Conservation (phyloP, 2,888 invertebrate genomes). For the Drosophila neonasuta region DNA sequence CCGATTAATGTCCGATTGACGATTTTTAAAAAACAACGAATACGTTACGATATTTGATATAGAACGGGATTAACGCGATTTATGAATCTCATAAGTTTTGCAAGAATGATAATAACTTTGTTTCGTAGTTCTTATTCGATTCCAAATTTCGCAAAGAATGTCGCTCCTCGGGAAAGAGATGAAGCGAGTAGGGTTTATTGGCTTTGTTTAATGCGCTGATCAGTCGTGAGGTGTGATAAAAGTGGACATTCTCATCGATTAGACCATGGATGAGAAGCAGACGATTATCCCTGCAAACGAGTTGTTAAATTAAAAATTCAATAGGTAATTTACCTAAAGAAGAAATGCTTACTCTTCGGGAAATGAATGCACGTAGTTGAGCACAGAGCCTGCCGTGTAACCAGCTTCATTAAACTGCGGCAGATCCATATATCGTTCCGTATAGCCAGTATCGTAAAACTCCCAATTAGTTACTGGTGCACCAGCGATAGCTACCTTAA, state of each 20-base stretch:
- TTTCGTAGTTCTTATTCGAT: slow-evolving; percentile 98
- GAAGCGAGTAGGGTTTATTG: slow-evolving; percentile 97
- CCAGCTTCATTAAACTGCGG: slow-evolving; percentile 89
- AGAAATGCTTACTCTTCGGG: slow-evolving; percentile 89
- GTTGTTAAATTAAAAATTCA: neutral
- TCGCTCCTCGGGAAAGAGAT: slow-evolving; percentile 98
- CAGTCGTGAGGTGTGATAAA: slow-evolving; percentile 96
- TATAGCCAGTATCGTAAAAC: slow-evolving; percentile 99
- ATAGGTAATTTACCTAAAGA: neutral
- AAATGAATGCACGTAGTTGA: slow-evolving; percentile 92
- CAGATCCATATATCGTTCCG: slow-evolving; percentile 97
- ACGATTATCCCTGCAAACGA: slow-evolving; percentile 88
- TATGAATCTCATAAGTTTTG: slow-evolving; percentile 87
- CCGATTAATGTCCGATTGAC: slow-evolving; percentile 19
- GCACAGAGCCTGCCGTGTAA: slow-evolving; percentile 92
- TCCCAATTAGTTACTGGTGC: slow-evolving; percentile 99
- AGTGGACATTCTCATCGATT: slow-evolving; percentile 99
- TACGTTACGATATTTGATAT: slow-evolving; percentile 31
- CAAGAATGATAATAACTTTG: slow-evolving; percentile 94
- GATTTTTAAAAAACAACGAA: slow-evolving; percentile 35
- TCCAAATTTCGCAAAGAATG: slow-evolving; percentile 97
- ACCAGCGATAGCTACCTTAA: slow-evolving; percentile 97
- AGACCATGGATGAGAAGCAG: slow-evolving; percentile 97
- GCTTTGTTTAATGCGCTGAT: slow-evolving; percentile 94
- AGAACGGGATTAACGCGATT: slow-evolving; percentile 29